Evolutionary conservation across 2,888 invertebrate genomes (phyloP).

Genomic region (Pollenia angustigena): DNA sequence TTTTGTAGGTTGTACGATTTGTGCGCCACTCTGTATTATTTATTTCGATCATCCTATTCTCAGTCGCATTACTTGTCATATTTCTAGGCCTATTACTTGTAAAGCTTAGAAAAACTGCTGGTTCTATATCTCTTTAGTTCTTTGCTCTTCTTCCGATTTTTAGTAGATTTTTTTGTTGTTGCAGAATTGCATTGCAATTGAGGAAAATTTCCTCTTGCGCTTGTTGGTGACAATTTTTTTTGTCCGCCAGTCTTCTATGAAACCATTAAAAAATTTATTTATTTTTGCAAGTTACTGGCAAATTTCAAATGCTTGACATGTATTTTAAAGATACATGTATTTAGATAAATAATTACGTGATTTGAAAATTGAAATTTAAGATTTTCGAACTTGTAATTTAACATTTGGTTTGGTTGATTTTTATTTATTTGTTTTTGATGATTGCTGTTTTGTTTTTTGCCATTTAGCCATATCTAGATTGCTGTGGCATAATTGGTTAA

Average conservation of each 20-base stretch:
- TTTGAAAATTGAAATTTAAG: slow-evolving; percentile 64
- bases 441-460: slow-evolving; percentile 1
- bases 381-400: background rate
- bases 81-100: too few relatives aligned
- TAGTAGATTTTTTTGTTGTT: background rate
- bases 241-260: background rate
- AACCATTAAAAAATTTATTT: slow-evolving; percentile 1
- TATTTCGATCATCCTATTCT: too few relatives aligned
- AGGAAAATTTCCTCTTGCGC: background rate
- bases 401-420: slow-evolving; percentile 27
- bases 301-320: slow-evolving; percentile 69
- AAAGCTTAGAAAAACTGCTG: too few relatives aligned
- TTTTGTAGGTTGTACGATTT: too few relatives aligned
- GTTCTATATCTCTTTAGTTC: too few relatives aligned
- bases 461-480: slow-evolving; percentile 56
- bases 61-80: too few relatives aligned
- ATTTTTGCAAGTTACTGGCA: slow-evolving; percentile 11
- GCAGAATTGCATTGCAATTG: background rate
- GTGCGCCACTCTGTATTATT: too few relatives aligned
- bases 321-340: slow-evolving; percentile 70
- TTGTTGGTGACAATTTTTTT: slow-evolving; percentile 33
- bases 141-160: background rate
- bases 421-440: slow-evolving; percentile 3
- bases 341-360: slow-evolving; percentile 69
- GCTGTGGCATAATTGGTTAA: slow-evolving; percentile 62